Percentiles rank a stretch among this genome's conserved stretches.
These are phyloP conservation scores for Tamias sibiricus DNA, from an alignment of 2,113 vertebrate species.

Conservation along the genomic window DNA sequence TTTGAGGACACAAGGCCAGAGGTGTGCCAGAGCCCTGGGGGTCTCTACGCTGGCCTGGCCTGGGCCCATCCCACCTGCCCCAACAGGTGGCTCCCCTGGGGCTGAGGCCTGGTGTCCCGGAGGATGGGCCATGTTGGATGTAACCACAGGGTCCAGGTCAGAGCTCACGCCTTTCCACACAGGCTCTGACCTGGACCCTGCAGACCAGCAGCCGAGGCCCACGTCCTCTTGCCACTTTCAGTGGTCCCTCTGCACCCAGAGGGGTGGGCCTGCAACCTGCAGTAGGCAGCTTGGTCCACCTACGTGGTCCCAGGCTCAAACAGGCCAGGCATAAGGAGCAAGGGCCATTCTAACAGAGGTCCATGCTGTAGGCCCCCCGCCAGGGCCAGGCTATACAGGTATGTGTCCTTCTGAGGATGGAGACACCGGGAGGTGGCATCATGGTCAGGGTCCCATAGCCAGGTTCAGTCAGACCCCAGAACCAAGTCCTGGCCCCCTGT, in stretches of 20 bases:
- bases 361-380: too few species aligned
- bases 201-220: neutral
- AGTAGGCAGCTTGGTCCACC: neutral
- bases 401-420: accelerated
- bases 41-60: neutral
- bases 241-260: neutral
- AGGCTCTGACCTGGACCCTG: neutral
- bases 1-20: neutral
- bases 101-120: neutral
- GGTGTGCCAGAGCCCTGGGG: neutral
- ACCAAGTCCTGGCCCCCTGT: neutral
- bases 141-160: neutral
- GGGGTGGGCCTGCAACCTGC: neutral
- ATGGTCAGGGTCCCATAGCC: neutral
- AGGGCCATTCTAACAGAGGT: accelerated
- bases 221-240: neutral
- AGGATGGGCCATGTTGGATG: neutral
- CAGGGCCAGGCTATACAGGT: accelerated
- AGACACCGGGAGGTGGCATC: too few species aligned
- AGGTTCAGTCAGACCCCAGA: neutral
- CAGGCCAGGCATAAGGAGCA: neutral
- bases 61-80: neutral
- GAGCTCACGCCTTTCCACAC: neutral
- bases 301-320: neutral
- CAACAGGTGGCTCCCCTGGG: neutral